These are phyloP conservation scores for Agrilus mali DNA, from an alignment of 2,888 invertebrate genomes.

Conservation along the genomic window DNA sequence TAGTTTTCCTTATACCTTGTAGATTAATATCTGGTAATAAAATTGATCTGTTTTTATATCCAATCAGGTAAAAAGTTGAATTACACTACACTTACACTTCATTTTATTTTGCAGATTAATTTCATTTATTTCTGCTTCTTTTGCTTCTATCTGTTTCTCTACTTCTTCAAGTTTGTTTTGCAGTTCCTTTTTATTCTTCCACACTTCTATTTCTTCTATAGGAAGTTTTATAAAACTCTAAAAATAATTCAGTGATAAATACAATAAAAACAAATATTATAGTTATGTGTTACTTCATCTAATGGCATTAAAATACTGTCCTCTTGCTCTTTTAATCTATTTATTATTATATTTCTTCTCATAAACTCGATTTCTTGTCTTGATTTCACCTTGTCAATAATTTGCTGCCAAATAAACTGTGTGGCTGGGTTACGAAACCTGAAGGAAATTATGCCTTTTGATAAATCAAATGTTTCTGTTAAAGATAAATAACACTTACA, in stretches of 20 bases:
- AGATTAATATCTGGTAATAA: constrained; percentile 3
- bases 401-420: constrained; percentile 22
- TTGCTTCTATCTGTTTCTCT: constrained; percentile 5
- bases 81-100: constrained; percentile 6
- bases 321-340: constrained; percentile 11
- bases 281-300: neutral
- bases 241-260: neutral
- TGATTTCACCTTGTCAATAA: constrained; percentile 26
- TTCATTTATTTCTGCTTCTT: constrained; percentile 1
- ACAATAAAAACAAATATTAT: neutral
- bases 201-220: constrained; percentile 9
- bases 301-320: neutral
- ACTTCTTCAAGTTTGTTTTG: constrained; percentile 2
- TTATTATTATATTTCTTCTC: constrained; percentile 27
- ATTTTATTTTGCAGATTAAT: constrained; percentile 5
- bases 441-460: neutral
- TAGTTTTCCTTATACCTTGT: constrained; percentile 3
- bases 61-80: neutral
- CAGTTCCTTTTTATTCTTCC: constrained; percentile 8
- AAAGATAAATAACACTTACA: constrained; percentile 3
- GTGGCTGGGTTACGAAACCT: constrained; percentile 31
- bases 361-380: constrained; percentile 24
- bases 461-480: too few relatives aligned
- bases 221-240: constrained; percentile 4
- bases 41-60: too few relatives aligned